Percentiles rank a stretch among this genome's conserved stretches.
Conservation (phyloP, 1,140 invertebrate genomes). For the Drosophila prosaltans region DNA sequence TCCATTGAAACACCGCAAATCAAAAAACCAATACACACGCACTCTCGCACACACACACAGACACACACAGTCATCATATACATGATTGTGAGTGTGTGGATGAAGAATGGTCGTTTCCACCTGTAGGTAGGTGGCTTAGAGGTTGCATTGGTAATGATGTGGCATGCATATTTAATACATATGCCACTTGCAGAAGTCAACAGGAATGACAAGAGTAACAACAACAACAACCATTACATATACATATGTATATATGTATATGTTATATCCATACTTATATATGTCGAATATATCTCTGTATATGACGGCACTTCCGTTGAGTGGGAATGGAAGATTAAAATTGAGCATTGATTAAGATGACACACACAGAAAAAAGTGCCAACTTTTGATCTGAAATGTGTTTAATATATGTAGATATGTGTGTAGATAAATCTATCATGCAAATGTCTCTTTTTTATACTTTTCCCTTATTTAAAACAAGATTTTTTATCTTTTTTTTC, state of each 20-base stretch:
- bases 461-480: too few relatives aligned
- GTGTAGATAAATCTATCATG: not conserved
- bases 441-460: too few relatives aligned
- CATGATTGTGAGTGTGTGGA: not conserved
- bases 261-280: not conserved
- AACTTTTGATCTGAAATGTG: not conserved
- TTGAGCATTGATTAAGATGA: constrained; percentile 11
- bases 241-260: not conserved
- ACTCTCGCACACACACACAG: constrained; percentile 17
- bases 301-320: not conserved
- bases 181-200: constrained; percentile 10
- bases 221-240: constrained; percentile 2
- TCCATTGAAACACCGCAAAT: constrained; percentile 45
- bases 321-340: constrained; percentile 5
- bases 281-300: not conserved
- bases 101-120: not conserved
- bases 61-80: not conserved
- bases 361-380: not conserved
- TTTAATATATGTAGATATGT: not conserved
- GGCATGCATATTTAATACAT: constrained; percentile 15
- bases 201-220: not conserved
- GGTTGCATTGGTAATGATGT: constrained; percentile 6
- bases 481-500: too few relatives aligned
- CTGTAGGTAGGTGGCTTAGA: constrained; percentile 6
- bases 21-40: constrained; percentile 38